Conservation (phyloP, 2,113 vertebrate species). For the Astatotilapia flaviijosephi region DNA sequence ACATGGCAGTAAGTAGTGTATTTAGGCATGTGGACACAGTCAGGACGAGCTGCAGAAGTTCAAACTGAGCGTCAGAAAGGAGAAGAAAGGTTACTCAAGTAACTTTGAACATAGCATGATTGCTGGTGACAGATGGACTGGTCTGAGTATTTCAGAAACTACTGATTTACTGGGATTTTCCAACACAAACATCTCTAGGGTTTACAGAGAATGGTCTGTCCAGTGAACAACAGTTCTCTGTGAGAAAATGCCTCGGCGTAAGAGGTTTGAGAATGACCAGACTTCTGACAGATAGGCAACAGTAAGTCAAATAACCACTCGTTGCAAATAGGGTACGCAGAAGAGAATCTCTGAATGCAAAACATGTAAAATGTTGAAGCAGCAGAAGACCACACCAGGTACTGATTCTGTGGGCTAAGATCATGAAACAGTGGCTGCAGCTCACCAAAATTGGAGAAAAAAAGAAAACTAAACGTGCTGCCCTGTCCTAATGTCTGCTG, state of each 20-base stretch:
- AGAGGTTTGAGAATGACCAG: not conserved
- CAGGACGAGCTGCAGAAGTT: not conserved
- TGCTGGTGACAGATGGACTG: not conserved
- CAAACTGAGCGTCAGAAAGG: not conserved
- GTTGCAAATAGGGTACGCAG: fast-evolving
- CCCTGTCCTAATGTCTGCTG: not conserved
- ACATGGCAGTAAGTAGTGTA: not conserved
- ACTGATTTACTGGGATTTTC: not conserved
- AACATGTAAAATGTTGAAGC: not conserved
- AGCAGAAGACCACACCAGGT: not conserved
- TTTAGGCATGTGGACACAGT: not conserved
- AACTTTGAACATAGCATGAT: not conserved
- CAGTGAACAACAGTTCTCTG: not conserved
- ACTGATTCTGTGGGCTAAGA: not conserved
- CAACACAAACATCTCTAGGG: not conserved
- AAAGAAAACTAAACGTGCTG: not conserved
- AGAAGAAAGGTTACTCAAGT: not conserved
- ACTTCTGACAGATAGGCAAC: not conserved
- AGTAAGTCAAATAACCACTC: fast-evolving
- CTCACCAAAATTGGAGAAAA: not conserved
- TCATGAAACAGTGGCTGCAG: not conserved
- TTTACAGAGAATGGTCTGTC: not conserved
- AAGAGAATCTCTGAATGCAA: not conserved
- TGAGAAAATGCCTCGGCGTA: not conserved
- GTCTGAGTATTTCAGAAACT: not conserved